A percentile compares a stretch with the other conserved stretches of the same genome.
Conservation (phyloP, 2,888 invertebrate species). For the Caenorhabditis macrosperma region DNA sequence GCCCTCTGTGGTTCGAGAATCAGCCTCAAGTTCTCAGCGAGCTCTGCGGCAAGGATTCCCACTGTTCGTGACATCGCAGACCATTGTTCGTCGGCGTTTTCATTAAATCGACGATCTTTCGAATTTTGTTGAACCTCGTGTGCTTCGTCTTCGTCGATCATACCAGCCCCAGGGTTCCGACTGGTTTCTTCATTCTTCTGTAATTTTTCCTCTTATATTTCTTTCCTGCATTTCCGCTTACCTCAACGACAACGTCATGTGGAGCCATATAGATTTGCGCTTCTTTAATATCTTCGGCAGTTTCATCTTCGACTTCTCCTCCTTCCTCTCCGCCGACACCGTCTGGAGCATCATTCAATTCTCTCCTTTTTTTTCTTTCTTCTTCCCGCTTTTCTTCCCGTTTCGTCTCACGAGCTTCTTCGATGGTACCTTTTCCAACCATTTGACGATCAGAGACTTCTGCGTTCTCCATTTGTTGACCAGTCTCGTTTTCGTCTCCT, state of each 20-base stretch:
- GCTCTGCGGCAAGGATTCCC: constrained; percentile 86
- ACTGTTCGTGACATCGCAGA: constrained; percentile 72
- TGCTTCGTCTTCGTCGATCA: constrained; percentile 29
- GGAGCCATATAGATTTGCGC: constrained; percentile 65
- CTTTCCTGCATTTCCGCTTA: too few species aligned
- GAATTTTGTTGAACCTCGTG: too few species aligned
- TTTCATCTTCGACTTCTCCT: constrained; percentile 51
- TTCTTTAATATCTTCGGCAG: constrained; percentile 48
- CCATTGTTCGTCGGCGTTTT: constrained; percentile 68
- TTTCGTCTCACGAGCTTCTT: constrained; percentile 71
- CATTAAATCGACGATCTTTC: constrained; percentile 9
- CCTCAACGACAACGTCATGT: constrained; percentile 59
- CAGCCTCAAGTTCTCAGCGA: constrained; percentile 93
- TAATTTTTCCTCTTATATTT: too few species aligned
- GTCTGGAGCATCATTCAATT: constrained; percentile 52
- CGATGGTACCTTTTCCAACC: constrained; percentile 72
- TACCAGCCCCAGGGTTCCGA: constrained; percentile 57
- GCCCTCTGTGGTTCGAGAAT: constrained; percentile 96
- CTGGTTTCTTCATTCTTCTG: constrained; percentile 61
- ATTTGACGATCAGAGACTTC: constrained; percentile 61
- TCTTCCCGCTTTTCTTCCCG: constrained; percentile 53
- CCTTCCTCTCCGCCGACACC: constrained; percentile 51
- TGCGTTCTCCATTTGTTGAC: constrained; percentile 65
- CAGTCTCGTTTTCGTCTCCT: constrained; percentile 67
- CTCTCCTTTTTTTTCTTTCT: constrained; percentile 52